phyloP scores from a whole-genome alignment of 2,113 vertebrate genomes.

The Oncorhynchus kisutch region DNA sequence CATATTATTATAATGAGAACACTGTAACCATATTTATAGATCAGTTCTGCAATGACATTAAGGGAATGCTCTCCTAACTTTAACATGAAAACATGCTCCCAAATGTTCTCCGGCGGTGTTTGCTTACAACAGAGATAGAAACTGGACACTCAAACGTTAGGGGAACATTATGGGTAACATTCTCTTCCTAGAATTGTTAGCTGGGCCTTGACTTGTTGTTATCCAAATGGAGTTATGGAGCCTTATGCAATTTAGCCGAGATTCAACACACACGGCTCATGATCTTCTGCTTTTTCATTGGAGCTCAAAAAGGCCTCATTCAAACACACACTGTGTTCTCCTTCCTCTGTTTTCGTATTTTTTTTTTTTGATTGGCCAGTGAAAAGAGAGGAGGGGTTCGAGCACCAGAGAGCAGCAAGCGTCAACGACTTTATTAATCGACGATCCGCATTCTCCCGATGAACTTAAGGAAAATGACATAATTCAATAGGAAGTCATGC shows the following conservation, averaged over 20 bases:
- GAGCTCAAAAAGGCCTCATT: slow-evolving; percentile 27
- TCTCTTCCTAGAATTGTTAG: no score
- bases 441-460: slow-evolving; percentile 25
- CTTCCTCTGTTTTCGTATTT: not conserved
- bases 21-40: no score
- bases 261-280: slow-evolving; percentile 28
- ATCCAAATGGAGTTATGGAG: slow-evolving; percentile 19
- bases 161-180: no score
- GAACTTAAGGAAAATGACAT: slow-evolving; percentile 49
- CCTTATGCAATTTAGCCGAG: slow-evolving; percentile 25
- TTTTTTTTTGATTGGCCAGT: slow-evolving; percentile 16
- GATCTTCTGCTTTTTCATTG: slow-evolving; percentile 17
- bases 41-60: no score
- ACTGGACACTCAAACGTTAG: no score
- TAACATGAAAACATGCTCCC: no score
- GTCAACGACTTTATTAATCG: slow-evolving; percentile 15
- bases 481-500: slow-evolving; percentile 69
- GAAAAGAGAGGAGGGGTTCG: slow-evolving; percentile 15
- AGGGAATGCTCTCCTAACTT: no score
- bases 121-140: no score
- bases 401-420: no score
- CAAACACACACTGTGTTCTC: not conserved
- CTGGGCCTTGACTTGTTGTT: not conserved
- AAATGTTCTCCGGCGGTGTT: no score
- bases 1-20: no score